Base-by-base conservation (phyloP, 1,140 invertebrate species). In the Mycetomoellerius zeteki region DNA sequence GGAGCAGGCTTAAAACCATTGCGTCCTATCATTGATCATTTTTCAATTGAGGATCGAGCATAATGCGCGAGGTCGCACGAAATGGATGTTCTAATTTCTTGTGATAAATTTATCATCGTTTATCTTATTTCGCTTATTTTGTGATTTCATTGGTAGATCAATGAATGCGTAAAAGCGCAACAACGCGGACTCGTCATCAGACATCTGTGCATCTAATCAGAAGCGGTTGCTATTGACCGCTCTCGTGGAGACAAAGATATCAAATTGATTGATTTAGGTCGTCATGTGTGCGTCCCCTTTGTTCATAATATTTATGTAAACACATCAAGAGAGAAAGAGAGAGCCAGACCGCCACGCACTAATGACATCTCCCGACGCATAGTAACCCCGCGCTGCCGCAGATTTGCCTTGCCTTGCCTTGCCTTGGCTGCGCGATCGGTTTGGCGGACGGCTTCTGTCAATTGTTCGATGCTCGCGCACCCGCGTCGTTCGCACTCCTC, bases 341-440 rank as follows among this genome's bases (percentile, higher is more conserved):
- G 54, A 64, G 30, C 6, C n/a, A 27, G 24, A 14, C 4, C 52
- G 24, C 56, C 65, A 77, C 58, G 47, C 72, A 85, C 75, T 85
- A 85, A 85, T 85, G 81, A 85, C 81, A 85, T 85, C 58, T 85
- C 75, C 60, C 75, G 27, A 64, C 82, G 56, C 37, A 37, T 78
- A 62, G 62, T 52, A 80, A 78, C 58, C 62, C 47, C 75, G 75
- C 75, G 82, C 82, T 78, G 82, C n/a, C 27, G 47, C 62, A 50
- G 3, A 43, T 65, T 77, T 56, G 80, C 30, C 43, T 43, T 37
- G 33, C 1, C 33, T 62, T 27, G 33, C 37, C 50, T 30, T 30
- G 37, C 27, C 37, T 67, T 52, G 37, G 62, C 62, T 80, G 54
- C 72, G 72, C 27, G 52, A n/a, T 62, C 37, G 56, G 56, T 16